These are phyloP conservation scores for Spermophilus dauricus DNA, from an alignment of 2,113 vertebrate genomes.

Conservation along the genomic window DNA sequence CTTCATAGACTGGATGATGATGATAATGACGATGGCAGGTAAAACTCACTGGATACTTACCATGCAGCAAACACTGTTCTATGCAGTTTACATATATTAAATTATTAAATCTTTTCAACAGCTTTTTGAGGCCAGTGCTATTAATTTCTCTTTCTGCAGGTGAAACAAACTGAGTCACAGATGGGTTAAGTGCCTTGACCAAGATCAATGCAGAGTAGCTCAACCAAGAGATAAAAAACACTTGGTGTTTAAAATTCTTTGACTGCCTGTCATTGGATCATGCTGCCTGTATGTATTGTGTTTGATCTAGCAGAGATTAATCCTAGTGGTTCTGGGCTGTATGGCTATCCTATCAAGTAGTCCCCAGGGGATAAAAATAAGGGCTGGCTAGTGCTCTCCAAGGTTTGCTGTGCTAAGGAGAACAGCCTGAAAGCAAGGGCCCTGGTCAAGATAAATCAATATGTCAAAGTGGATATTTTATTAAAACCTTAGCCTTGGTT, in stretches of 20 bases:
- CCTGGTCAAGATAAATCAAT: conserved; percentile 31
- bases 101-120: not conserved
- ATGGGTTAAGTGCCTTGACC: not conserved
- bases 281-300: conserved; percentile 33
- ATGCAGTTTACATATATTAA: not conserved
- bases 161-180: conserved; percentile 4
- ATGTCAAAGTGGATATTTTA: conserved; percentile 46
- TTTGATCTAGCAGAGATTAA: conserved; percentile 66
- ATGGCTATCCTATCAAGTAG: conserved; percentile 21
- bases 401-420: conserved; percentile 10
- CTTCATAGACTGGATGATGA: not conserved
- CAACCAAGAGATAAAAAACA: not conserved
- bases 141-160: not conserved
- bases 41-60: not conserved
- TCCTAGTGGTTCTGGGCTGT: conserved; percentile 18
- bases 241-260: not conserved
- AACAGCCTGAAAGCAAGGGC: conserved; percentile 52
- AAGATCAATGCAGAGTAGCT: not conserved
- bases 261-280: not conserved
- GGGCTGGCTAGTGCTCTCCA: not conserved
- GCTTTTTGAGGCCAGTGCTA: not conserved
- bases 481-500: conserved; percentile 51
- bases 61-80: not conserved
- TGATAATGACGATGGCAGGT: not conserved
- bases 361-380: not conserved